Conservation (phyloP, 2,113 vertebrate species). For the Gnathonemus longibarbis region DNA sequence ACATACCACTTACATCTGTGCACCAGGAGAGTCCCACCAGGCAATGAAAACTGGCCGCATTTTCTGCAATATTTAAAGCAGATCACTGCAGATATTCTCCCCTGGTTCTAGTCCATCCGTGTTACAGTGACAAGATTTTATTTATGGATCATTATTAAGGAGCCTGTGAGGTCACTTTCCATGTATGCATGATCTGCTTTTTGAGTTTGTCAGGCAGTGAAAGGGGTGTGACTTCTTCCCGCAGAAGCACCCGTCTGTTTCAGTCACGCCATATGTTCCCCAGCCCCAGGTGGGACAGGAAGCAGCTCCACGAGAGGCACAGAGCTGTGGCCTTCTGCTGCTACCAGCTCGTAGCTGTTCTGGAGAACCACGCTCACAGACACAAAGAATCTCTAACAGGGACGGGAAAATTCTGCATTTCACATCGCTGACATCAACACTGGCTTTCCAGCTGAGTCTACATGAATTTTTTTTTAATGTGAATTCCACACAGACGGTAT, state of each 20-base stretch:
- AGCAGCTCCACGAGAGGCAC: conserved; percentile 48
- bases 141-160: neutral
- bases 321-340: neutral
- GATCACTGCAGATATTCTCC: neutral
- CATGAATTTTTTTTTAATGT: neutral
- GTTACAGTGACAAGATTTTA: neutral
- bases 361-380: neutral
- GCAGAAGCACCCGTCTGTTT: neutral
- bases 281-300: conserved; percentile 49
- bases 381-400: neutral
- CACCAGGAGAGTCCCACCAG: neutral
- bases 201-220: neutral
- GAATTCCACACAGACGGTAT: neutral
- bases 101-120: neutral
- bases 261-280: conserved; percentile 46
- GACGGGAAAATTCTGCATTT: neutral
- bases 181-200: neutral
- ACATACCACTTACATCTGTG: neutral
- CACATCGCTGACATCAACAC: neutral
- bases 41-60: neutral
- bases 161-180: neutral
- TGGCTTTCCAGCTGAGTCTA: neutral
- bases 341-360: neutral
- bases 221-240: neutral
- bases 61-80: neutral